Conservation (phyloP, 2,113 vertebrate genomes). For the Psittacara wagleri region DNA sequence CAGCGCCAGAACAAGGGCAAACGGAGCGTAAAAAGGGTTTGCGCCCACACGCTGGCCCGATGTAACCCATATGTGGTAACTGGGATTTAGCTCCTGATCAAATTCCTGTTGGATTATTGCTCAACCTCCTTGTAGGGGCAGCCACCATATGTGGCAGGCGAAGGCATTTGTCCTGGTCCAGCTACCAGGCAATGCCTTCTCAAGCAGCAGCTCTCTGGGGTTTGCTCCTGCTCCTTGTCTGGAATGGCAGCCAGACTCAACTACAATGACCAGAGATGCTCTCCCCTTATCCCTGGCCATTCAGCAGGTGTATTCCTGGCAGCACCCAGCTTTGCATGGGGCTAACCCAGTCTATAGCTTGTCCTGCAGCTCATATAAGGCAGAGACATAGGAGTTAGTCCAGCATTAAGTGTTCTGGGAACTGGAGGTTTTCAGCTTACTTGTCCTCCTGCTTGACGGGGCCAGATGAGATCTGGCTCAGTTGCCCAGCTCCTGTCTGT, state of each 20-base stretch:
- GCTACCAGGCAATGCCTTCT: not conserved
- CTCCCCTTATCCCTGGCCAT: not conserved
- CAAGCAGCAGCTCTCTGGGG: not conserved
- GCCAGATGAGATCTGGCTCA: not conserved
- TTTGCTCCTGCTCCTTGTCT: not conserved
- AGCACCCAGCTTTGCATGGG: not conserved
- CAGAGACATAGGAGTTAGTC: not conserved
- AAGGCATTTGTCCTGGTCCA: not conserved
- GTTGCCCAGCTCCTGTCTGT: not conserved
- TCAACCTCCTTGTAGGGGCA: not conserved
- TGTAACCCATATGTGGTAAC: constrained; percentile 3
- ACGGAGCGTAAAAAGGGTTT: not conserved
- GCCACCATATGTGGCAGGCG: not conserved
- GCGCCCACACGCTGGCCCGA: not conserved
- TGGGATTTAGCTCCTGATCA: not conserved
- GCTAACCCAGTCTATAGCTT: not conserved
- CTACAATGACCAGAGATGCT: rapidly evolving
- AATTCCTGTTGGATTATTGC: constrained; percentile 7
- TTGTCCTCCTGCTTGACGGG: not conserved
- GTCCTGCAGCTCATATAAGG: not conserved
- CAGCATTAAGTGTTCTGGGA: not conserved
- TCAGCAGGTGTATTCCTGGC: not conserved
- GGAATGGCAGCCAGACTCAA: not conserved
- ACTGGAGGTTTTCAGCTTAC: not conserved
- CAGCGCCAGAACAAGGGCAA: not conserved